Evolutionary conservation across 2,113 vertebrate species (phyloP).

Genomic region (Cettia cetti): DNA sequence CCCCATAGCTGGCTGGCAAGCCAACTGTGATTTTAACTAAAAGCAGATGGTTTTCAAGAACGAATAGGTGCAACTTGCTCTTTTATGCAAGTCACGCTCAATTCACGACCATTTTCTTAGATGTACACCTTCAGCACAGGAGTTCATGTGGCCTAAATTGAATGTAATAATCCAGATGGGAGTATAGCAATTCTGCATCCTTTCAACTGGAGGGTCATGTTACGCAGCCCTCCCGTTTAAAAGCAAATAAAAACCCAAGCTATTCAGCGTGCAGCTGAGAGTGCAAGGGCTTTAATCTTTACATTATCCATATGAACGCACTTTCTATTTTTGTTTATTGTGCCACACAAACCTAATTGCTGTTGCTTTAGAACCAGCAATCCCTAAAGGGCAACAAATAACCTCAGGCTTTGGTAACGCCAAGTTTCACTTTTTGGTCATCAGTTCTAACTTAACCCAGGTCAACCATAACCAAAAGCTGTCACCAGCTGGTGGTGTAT

Average conservation of each 20-base stretch:
- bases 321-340: conserved; percentile 54
- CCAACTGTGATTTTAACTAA: conserved; percentile 57
- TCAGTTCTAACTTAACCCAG: neutral
- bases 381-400: neutral
- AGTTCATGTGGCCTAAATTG: conserved; percentile 67
- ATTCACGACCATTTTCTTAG: conserved; percentile 66
- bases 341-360: conserved; percentile 29
- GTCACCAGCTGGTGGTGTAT: neutral
- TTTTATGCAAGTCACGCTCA: conserved; percentile 68
- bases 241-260: conserved; percentile 46
- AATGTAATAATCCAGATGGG: conserved; percentile 70
- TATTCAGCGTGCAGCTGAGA: conserved; percentile 25
- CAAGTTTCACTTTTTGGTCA: neutral
- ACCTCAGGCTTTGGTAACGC: neutral
- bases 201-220: conserved; percentile 57
- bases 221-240: conserved; percentile 51
- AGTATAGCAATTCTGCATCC: conserved; percentile 49
- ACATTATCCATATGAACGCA: neutral
- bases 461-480: neutral
- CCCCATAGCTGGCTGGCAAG: conserved; percentile 27
- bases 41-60: conserved; percentile 58
- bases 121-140: conserved; percentile 66
- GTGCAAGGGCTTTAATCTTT: conserved; percentile 50
- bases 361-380: neutral
- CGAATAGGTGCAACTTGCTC: conserved; percentile 55